phyloP scores from a whole-genome alignment of 2,888 invertebrate genomes.

The Leptinotarsa tumamoca region DNA sequence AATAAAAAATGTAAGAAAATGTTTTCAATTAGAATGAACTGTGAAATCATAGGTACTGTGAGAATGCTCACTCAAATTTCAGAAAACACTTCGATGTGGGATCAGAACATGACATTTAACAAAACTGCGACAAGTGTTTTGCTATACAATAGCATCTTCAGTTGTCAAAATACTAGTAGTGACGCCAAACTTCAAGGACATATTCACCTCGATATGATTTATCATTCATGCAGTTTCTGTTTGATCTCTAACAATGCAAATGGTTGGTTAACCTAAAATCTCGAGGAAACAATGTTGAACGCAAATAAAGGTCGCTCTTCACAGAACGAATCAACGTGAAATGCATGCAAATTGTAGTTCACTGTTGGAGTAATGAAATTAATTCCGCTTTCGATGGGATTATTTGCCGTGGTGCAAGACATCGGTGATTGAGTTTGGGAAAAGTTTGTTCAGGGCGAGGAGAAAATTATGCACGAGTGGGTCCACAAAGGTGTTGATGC shows the following conservation, averaged over 20 bases:
- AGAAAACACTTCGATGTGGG: too few species aligned
- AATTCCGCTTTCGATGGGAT: neutral
- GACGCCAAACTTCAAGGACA: neutral
- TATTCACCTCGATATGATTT: too few species aligned
- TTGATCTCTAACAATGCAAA: neutral
- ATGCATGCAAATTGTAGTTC: constrained; percentile 3
- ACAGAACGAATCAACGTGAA: constrained; percentile 1
- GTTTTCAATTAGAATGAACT: too few species aligned
- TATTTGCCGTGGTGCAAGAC: constrained; percentile 5
- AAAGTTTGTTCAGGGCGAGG: neutral
- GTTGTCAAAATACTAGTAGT: neutral
- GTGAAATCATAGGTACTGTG: too few species aligned
- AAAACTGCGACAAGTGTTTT: too few species aligned
- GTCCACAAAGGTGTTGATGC: too few species aligned
- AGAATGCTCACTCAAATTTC: too few species aligned
- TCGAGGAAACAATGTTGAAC: neutral
- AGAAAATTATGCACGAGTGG: neutral
- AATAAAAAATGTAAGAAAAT: too few species aligned
- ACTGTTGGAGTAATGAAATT: neutral
- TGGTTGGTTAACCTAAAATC: neutral
- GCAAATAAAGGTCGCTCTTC: neutral
- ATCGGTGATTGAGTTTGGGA: neutral
- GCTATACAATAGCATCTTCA: too few species aligned
- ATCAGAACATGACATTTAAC: too few species aligned
- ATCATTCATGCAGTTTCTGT: neutral